Base-by-base conservation (phyloP, 92 coral and sea anemone species). In the Plumapathes pennacea region DNA sequence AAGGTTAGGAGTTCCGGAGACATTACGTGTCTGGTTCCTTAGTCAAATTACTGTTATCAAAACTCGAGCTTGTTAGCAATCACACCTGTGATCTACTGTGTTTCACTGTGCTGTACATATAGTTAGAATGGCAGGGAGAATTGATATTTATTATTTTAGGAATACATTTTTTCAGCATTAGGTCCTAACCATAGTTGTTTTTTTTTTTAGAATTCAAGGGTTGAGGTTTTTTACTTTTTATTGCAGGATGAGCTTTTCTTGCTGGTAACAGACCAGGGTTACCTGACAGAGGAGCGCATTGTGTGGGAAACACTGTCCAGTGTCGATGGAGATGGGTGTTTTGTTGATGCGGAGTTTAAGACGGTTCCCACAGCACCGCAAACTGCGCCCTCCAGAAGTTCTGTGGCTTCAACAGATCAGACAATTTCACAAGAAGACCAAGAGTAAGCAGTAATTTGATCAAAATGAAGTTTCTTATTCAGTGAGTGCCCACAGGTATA, bases 191-290 rank as follows among this genome's bases (percentile, higher is more conserved):
- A n/a, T n/a, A n/a, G n/a, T n/a, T n/a, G n/a, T n/a, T n/a, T n/a
- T n/a, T n/a, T n/a, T n/a, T n/a, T n/a, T n/a, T n/a, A n/a, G n/a
- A n/a, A n/a, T n/a, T n/a, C n/a, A n/a, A 17, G 10, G 12, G 25
- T 4, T 15, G 17, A 20, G 14, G 15, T 40, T 12, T 27, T 22
- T n/a, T n/a, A n/a, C 45, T 7, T 17, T 28, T 38, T 22, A 19
- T 34, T 46, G 27, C 53, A 92, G 98, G 66, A 82, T 49, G 98
- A 92, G 41, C 78, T 92, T 38, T 92, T 92, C 60, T 69, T 88
- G 11, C 96, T 92, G 5, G 94, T 86, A 11, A 92, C 98, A 28
- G 98, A 92, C 69, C 98, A 92, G 53, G 98, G 98, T n/a, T 92
- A 77, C 54, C 62, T 92, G 31, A 92, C 98, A 10, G 98, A 92